These are phyloP conservation scores for Siniperca chuatsi DNA, from an alignment of 2,113 vertebrate genomes.

Conservation along the genomic window DNA sequence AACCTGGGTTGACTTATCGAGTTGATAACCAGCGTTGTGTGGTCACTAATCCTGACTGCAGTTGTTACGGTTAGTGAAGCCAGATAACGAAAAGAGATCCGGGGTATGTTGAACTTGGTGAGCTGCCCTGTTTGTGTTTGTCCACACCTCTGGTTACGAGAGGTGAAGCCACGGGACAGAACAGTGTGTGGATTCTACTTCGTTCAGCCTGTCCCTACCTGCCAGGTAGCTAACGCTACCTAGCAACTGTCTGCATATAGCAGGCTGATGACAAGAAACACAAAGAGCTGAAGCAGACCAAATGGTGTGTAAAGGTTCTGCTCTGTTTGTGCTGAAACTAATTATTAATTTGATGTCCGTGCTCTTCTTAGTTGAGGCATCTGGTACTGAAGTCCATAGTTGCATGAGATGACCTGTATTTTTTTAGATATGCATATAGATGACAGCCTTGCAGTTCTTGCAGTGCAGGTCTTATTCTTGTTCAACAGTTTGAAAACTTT, in stretches of 20 bases:
- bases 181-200: background rate
- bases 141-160: too few relatives aligned
- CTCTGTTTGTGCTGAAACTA: background rate
- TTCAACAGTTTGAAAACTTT: too few relatives aligned
- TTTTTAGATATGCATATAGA: background rate
- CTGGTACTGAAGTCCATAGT: background rate
- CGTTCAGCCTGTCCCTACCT: background rate
- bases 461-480: background rate
- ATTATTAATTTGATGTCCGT: background rate
- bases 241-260: background rate
- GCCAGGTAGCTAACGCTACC: background rate
- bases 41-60: too few relatives aligned
- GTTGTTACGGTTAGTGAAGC: too few relatives aligned
- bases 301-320: background rate
- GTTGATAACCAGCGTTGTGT: too few relatives aligned
- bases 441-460: background rate
- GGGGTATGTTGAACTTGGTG: too few relatives aligned
- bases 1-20: too few relatives aligned
- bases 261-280: background rate
- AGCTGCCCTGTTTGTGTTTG: too few relatives aligned
- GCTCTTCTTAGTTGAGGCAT: background rate
- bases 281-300: background rate
- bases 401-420: background rate
- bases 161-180: too few relatives aligned
- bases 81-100: too few relatives aligned